Evolutionary conservation across 2,113 vertebrate genomes (phyloP).

Genomic region (Morone saxatilis): DNA sequence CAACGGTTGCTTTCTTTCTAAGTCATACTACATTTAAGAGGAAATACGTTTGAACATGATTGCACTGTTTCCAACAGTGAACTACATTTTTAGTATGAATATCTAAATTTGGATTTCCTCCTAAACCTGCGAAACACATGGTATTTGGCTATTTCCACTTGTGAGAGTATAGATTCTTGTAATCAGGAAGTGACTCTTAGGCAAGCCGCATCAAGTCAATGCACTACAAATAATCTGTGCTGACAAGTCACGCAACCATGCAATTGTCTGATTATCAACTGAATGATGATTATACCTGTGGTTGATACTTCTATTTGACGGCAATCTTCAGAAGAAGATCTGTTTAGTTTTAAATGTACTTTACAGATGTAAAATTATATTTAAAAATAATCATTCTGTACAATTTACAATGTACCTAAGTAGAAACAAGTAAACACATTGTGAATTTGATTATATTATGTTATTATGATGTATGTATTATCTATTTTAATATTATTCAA

Average conservation of each 20-base stretch:
- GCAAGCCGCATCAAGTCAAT: conserved; percentile 38
- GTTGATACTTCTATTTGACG: background rate
- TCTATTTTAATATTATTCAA: background rate
- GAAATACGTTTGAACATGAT: conserved; percentile 19
- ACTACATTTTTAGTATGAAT: background rate
- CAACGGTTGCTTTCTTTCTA: background rate
- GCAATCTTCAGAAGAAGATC: too few species aligned
- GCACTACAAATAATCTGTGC: conserved; percentile 9
- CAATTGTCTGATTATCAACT: too few species aligned
- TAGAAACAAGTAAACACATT: background rate
- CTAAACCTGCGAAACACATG: conserved; percentile 30
- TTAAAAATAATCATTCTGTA: background rate
- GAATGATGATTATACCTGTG: background rate
- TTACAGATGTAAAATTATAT: background rate
- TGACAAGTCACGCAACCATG: background rate
- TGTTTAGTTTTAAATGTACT: background rate
- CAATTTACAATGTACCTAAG: background rate
- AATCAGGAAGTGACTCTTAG: conserved; percentile 70
- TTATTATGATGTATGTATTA: too few species aligned
- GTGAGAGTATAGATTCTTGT: conserved; percentile 45
- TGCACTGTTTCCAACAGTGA: conserved; percentile 21
- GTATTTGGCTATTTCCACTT: conserved; percentile 60
- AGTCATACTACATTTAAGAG: background rate
- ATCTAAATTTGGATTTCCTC: conserved; percentile 64
- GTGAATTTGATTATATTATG: background rate